Conservation (phyloP, 2,888 invertebrate species). For the Colletes collaris region DNA sequence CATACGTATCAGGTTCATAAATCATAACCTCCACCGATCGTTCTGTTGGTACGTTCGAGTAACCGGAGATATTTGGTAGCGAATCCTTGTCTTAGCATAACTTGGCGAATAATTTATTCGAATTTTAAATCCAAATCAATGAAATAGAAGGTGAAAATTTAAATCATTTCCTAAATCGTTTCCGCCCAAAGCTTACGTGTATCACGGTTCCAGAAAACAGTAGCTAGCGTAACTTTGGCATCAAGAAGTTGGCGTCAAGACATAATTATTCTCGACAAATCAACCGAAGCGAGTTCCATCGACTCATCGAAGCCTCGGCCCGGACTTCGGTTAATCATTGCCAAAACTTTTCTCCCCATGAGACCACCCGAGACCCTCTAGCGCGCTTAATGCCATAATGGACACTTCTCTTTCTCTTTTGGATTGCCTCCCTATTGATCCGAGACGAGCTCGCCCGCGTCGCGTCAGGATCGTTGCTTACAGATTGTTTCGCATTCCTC, state of each 20-base stretch:
- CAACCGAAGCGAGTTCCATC: slow-evolving; percentile 58
- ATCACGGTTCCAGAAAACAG: neutral
- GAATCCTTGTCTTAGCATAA: too few relatives aligned
- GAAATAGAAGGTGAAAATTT: neutral
- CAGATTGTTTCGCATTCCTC: slow-evolving; percentile 18
- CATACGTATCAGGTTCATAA: too few relatives aligned
- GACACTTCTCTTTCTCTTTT: slow-evolving; percentile 70
- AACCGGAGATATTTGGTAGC: too few relatives aligned
- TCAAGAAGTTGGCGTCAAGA: slow-evolving; percentile 29
- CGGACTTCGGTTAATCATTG: slow-evolving; percentile 78
- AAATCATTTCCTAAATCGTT: too few relatives aligned
- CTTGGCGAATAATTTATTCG: too few relatives aligned
- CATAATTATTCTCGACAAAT: slow-evolving; percentile 64
- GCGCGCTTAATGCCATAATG: slow-evolving; percentile 76
- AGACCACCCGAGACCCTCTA: slow-evolving; percentile 69
- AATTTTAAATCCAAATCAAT: too few relatives aligned
- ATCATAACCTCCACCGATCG: too few relatives aligned
- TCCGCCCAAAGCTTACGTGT: too few relatives aligned
- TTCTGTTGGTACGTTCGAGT: too few relatives aligned
- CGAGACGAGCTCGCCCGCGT: slow-evolving; percentile 40
- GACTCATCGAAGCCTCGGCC: slow-evolving; percentile 60
- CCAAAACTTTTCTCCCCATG: slow-evolving; percentile 77
- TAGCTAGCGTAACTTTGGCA: slow-evolving; percentile 27
- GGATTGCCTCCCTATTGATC: slow-evolving; percentile 67
- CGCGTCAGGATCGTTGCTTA: slow-evolving; percentile 11